phyloP scores from a whole-genome alignment of 2,797 vertebrate genomes.

The Buphagus erythrorhynchus region DNA sequence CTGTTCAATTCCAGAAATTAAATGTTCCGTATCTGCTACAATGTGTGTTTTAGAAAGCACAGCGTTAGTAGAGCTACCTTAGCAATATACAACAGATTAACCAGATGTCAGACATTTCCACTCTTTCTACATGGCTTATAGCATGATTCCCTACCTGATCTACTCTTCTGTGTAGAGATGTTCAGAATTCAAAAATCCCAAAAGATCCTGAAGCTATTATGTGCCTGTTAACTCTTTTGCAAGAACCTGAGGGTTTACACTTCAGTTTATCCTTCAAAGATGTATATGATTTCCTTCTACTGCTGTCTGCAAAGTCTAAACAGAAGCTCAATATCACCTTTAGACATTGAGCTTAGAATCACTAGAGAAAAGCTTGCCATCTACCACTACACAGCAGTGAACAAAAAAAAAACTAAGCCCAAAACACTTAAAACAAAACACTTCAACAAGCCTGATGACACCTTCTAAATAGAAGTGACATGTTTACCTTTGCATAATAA shows the following conservation, averaged over 20 bases:
- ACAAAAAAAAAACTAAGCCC: background rate
- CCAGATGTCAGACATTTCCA: background rate
- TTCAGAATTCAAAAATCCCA: background rate
- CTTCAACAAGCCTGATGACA: background rate
- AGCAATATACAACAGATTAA: fast-evolving
- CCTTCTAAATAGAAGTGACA: background rate
- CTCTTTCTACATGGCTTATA: background rate
- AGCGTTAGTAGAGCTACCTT: background rate
- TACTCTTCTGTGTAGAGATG: background rate
- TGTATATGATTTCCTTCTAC: background rate
- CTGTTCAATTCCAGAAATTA: background rate
- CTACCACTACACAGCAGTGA: background rate
- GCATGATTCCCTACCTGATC: background rate
- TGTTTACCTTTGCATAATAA: background rate
- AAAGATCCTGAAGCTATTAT: background rate
- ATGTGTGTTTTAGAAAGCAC: background rate
- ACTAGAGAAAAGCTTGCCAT: background rate
- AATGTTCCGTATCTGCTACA: background rate
- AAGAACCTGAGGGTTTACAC: background rate
- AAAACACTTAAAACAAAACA: background rate
- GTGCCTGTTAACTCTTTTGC: background rate
- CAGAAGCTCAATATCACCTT: background rate
- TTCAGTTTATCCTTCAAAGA: background rate
- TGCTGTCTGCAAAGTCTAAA: background rate
- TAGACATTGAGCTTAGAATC: background rate